Base-by-base conservation (phyloP, 2,113 vertebrate species). In the Gallinago media region DNA sequence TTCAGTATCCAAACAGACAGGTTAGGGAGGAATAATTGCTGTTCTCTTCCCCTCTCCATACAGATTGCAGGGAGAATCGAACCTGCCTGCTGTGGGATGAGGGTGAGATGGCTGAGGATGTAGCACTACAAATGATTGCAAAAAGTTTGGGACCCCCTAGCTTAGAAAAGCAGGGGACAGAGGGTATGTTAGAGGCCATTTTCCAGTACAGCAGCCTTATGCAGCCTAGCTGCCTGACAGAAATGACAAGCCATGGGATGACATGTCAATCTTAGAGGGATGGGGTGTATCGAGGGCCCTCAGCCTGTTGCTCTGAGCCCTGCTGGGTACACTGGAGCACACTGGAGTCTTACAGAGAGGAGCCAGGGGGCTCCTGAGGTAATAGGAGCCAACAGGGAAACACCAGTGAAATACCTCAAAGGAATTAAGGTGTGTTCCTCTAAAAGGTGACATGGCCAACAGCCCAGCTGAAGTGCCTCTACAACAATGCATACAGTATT, bases 101-200 rank as follows among this genome's bases (percentile, higher is more conserved):
- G 38, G 59, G n/a, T 34, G 38, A 44, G 27, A 18, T 59, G 31
- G 65, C 40, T 52, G 84, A 71, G 15, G 32, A 15, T 62, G 32
- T 61, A 71, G 34, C 36, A 49, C 19, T 55, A 42, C 44, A 58
- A 59, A 38, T 0, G 0, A 44, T 13, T 54, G 34, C 20, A 40
- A 42, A 71, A 88, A 1, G 29, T 65, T 55, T 65, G 44, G 7
- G 55, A 61, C 29, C 15, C n/a, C 59, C 7, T 59, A 0, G 9
- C 27, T 55, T 50, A 36, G 36, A 71, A 85, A 85, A 88, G 20
- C 47, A 40, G 66, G 11, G 56, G 3, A 40, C 18, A 27, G 49
- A 58, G 40, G 15, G 42, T 4, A 29, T 67, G 16, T n/a, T 52
- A 6, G 36, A 78, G n/a, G 72, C 36, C 6, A 1, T 66, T 86